Evolutionary conservation across 2,113 vertebrate genomes (phyloP), one percentile per base, ranked within the genome.

Genomic region (Puntigrus tetrazona): DNA sequence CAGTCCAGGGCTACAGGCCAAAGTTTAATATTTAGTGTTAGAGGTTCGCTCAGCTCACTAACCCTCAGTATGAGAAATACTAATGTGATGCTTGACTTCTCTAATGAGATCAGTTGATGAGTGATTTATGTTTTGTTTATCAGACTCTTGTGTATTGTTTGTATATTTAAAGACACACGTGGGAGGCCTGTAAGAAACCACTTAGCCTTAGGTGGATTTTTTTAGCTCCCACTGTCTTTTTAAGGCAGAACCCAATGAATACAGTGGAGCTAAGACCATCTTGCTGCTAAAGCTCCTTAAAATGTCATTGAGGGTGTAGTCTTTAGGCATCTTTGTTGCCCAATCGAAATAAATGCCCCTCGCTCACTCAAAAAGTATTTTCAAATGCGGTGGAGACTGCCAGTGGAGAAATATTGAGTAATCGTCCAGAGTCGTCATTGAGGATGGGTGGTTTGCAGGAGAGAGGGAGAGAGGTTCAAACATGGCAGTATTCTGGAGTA

Each of bases 401-500:
- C 76, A 61, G 36, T 5, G 34, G 34, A 78, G 55, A 61, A 78
- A 78, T 78, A 78, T 61, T 61, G 55, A 61, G 55, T 61, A 61
- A 78, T 78, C 36, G 22, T n/a, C 50, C 50, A 7, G 50, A 78
- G 45, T 36, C 27, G 3, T 59, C 34, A 22, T 22, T 38, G 36
- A 78, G 34, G 76, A 78, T 38, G 31, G 52, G 55, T 4, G 7
- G 55, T 41, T 10, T 52, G 45, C 20, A 11, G 76, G 50, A 75
- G 52, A 47, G 11, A 29, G 59, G 50, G 72, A 86, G 36, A 55
- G 9, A n/a, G 85, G 41, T 78, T 77, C 67, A 78, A 83, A 80
- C 65, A 80, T 72, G 73, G 69, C 57, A 45, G 52, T 82, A 22
- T 22, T 57, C 65, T 85, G 75, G 79, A 61, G 20, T 78, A 83